A percentile compares a stretch with the other conserved stretches of the same genome.
Evolutionary conservation across 2,797 vertebrate genomes (phyloP).

Genomic region (Danionella dracula): DNA sequence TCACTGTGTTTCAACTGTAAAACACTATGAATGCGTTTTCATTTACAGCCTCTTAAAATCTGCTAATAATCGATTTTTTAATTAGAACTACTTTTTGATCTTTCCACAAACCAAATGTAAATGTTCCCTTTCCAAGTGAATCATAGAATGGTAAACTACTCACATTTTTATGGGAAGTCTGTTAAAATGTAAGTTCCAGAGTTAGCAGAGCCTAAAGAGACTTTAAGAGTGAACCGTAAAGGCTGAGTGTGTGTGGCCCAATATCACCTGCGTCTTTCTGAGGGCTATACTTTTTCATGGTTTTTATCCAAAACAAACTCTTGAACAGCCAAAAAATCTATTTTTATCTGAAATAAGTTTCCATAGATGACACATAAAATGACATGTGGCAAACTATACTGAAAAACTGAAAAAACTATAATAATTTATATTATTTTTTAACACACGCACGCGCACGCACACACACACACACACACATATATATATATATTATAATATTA

Average conservation of each 20-base stretch:
- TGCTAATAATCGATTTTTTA: constrained; percentile 1
- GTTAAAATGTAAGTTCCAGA: neutral
- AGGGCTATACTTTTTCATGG: neutral
- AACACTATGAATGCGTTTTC: neutral
- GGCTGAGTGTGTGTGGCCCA: neutral
- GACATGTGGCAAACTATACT: too few relatives aligned
- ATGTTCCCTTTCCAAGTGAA: neutral
- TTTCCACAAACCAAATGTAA: neutral
- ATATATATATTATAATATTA: too few relatives aligned
- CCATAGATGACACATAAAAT: too few relatives aligned
- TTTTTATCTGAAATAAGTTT: neutral
- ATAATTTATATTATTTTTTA: too few relatives aligned
- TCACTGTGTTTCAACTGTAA: constrained; percentile 3
- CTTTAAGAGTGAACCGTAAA: neutral
- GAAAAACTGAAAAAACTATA: too few relatives aligned
- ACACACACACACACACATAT: too few relatives aligned
- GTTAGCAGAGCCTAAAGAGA: neutral
- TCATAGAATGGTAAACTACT: neutral
- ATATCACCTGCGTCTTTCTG: neutral
- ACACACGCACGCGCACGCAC: too few relatives aligned
- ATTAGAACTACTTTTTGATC: neutral
- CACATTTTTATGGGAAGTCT: neutral
- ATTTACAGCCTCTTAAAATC: neutral
- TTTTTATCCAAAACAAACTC: neutral
- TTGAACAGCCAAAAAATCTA: neutral